Conservation (phyloP, 2,888 invertebrate species). For the Adelphocoris suturalis region DNA sequence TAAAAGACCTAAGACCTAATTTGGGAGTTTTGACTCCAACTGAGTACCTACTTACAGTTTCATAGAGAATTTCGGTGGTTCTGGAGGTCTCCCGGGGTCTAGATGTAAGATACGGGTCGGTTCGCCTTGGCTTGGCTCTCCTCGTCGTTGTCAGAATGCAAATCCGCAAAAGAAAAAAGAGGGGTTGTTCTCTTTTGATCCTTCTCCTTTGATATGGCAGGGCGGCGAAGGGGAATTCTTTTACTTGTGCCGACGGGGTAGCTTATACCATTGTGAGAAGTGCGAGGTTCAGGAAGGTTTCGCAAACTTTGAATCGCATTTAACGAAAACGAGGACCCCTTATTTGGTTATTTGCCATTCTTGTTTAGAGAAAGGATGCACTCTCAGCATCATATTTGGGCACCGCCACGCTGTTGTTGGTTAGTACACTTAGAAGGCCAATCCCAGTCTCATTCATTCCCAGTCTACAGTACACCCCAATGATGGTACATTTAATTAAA, state of each 20-base stretch:
- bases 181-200: conserved; percentile 17
- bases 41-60: not conserved
- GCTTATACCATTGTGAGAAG: conserved; percentile 24
- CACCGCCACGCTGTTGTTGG: no score
- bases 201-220: not conserved
- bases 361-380: not conserved
- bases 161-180: not conserved
- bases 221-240: not conserved
- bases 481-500: no score
- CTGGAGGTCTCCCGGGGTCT: not conserved
- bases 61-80: not conserved
- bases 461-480: no score
- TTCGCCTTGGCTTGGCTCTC: conserved; percentile 5
- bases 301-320: conserved; percentile 6
- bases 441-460: no score
- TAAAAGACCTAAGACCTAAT: not conserved
- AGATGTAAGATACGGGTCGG: not conserved
- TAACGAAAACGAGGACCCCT: not conserved
- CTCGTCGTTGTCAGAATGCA: conserved; percentile 38
- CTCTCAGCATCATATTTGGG: conserved; percentile 14
- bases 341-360: not conserved
- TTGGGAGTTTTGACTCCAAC: conserved; percentile 4
- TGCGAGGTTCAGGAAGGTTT: not conserved
- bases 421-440: no score
- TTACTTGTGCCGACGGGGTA: conserved; percentile 7